Conservation (phyloP, 2,797 vertebrate genomes). For the Tangara arthus region DNA sequence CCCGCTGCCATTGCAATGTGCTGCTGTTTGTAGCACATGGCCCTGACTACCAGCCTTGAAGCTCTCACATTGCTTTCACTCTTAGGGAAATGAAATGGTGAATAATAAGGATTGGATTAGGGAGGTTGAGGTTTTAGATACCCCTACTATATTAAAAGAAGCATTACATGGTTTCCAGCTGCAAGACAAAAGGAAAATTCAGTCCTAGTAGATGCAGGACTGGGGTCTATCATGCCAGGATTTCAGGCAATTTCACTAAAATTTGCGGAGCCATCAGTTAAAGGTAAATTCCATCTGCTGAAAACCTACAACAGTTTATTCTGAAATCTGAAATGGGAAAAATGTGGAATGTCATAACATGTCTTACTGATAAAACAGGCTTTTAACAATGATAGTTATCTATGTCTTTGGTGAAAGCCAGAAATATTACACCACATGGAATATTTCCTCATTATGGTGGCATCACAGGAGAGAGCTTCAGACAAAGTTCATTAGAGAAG, state of each 20-base stretch:
- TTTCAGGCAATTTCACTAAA: background rate
- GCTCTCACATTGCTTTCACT: background rate
- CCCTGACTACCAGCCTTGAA: background rate
- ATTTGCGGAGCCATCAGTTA: background rate
- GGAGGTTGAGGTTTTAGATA: background rate
- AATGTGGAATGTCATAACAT: background rate
- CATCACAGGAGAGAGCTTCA: background rate
- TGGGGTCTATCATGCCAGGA: accelerated
- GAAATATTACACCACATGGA: background rate
- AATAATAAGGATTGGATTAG: background rate
- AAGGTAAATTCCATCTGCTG: background rate
- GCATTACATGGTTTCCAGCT: background rate
- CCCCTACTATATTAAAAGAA: background rate
- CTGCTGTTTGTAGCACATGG: background rate
- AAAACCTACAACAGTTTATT: background rate
- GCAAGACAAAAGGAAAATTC: background rate
- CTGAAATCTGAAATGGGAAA: background rate
- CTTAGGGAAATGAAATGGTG: background rate
- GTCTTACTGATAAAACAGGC: background rate
- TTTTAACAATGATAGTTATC: background rate
- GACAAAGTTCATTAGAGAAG: background rate
- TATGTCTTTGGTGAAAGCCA: background rate
- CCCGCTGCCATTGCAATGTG: accelerated
- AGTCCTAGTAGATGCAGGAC: background rate
- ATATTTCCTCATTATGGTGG: background rate